phyloP scores from a whole-genome alignment of 2,797 vertebrate species.

The Siniperca undulata region DNA sequence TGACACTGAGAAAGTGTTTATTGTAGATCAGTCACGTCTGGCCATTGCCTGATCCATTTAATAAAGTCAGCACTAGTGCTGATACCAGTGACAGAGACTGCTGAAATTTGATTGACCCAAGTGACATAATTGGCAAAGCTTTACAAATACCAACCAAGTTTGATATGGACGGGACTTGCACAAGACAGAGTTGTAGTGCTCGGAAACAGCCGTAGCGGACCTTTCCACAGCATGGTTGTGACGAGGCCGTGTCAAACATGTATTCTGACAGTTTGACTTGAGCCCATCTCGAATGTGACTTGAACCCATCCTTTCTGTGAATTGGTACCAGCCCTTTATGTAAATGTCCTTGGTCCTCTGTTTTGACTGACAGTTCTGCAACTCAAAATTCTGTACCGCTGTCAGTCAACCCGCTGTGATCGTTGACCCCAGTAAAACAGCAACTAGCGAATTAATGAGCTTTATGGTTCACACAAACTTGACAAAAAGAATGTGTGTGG shows the following conservation, averaged over 20 bases:
- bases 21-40: slow-evolving; percentile 7
- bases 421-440: slow-evolving; percentile 25
- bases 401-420: slow-evolving; percentile 20
- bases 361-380: slow-evolving; percentile 17
- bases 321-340: not conserved
- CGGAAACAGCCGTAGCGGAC: not conserved
- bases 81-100: not conserved
- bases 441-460: not conserved
- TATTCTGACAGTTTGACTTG: not conserved
- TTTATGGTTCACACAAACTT: slow-evolving; percentile 17
- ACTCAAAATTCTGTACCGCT: not conserved
- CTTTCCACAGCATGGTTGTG: slow-evolving; percentile 16
- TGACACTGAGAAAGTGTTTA: slow-evolving; percentile 12
- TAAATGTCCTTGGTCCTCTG: slow-evolving; percentile 3
- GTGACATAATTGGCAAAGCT: slow-evolving; percentile 17
- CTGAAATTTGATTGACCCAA: slow-evolving; percentile 21
- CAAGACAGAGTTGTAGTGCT: not conserved
- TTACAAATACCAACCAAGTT: slow-evolving; percentile 24
- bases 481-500: not conserved
- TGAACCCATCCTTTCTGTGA: not conserved
- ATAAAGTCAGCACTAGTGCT: not conserved
- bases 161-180: slow-evolving; percentile 23
- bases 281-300: not conserved
- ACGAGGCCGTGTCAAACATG: not conserved
- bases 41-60: slow-evolving; percentile 7